These are phyloP conservation scores for Indicator maculatus DNA, from an alignment of 2,113 vertebrate genomes.

Conservation along the genomic window DNA sequence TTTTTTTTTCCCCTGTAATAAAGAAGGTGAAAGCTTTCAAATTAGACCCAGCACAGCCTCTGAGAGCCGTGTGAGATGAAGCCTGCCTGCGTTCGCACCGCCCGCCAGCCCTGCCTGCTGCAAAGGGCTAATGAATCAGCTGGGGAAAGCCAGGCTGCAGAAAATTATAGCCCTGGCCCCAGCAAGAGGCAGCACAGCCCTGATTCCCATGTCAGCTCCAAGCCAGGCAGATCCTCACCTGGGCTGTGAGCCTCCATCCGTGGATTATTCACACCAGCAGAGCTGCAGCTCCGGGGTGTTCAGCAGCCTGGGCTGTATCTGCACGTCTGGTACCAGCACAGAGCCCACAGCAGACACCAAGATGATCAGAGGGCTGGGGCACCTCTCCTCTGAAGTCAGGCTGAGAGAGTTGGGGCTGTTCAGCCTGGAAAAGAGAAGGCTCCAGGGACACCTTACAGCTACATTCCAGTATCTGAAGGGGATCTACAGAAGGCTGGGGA, in stretches of 20 bases:
- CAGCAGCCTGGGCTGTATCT: neutral
- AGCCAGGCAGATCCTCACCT: accelerated
- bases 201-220: neutral
- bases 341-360: too few relatives aligned
- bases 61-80: neutral
- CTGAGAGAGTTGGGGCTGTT: too few relatives aligned
- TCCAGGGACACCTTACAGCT: too few relatives aligned
- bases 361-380: too few relatives aligned
- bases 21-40: slow-evolving; percentile 29
- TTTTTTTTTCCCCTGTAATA: neutral
- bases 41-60: slow-evolving; percentile 12
- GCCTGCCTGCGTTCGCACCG: neutral
- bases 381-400: too few relatives aligned
- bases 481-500: too few relatives aligned
- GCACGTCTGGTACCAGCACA: neutral
- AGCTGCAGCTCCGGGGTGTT: neutral
- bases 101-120: accelerated
- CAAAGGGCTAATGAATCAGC: neutral
- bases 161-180: slow-evolving; percentile 11
- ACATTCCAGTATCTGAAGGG: too few relatives aligned
- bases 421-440: too few relatives aligned
- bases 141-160: neutral
- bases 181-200: neutral
- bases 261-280: neutral
- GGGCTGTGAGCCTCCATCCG: accelerated